phyloP scores from a whole-genome alignment of 2,797 vertebrate species.

The Vespertilio murinus region DNA sequence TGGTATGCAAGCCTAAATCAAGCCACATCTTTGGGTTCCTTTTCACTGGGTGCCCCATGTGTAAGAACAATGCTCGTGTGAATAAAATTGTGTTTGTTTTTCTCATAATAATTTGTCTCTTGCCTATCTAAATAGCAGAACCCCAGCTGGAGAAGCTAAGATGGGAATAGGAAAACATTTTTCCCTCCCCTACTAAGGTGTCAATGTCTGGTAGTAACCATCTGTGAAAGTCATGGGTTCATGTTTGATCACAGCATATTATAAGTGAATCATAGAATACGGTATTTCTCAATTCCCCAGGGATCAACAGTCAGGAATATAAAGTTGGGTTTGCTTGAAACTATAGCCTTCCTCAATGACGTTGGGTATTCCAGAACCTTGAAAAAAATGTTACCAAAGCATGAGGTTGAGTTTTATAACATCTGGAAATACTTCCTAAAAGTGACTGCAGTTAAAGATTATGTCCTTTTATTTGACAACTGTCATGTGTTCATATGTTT shows the following conservation, averaged over 20 bases:
- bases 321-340: slow-evolving; percentile 5
- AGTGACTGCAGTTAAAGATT: neutral
- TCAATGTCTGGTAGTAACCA: neutral
- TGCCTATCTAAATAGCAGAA: neutral
- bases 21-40: neutral
- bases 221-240: slow-evolving; percentile 18
- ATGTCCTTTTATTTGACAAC: neutral
- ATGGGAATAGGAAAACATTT: neutral
- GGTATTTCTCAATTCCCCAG: neutral
- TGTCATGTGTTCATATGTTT: neutral
- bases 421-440: neutral
- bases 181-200: neutral
- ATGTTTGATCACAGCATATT: neutral
- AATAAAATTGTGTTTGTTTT: neutral
- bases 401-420: neutral
- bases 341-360: neutral
- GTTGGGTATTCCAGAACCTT: neutral
- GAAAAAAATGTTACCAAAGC: neutral
- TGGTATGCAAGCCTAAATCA: neutral
- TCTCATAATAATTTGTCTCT: neutral
- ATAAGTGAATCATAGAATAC: slow-evolving; percentile 17
- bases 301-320: neutral
- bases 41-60: neutral
- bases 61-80: neutral
- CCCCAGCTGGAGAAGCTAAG: neutral